Percentiles rank a stretch among this genome's conserved stretches.
Evolutionary conservation across 64 coral and sea anemone species (phyloP).

Genomic region (Pachyseris speciosa): DNA sequence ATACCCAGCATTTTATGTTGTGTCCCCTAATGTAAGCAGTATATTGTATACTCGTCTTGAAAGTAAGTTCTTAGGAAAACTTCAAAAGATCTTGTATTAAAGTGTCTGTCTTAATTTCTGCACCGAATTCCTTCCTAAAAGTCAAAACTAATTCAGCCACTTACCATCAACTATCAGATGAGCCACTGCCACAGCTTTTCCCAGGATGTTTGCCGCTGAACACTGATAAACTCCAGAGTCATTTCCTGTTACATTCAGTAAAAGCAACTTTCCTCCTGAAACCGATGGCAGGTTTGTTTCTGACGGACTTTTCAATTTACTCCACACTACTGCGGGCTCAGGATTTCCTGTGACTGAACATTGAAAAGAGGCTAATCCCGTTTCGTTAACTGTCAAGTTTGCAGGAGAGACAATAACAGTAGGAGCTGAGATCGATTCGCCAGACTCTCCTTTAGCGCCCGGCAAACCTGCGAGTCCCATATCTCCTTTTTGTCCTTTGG

Average conservation of each 20-base stretch:
- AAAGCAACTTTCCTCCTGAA: conserved; percentile 7
- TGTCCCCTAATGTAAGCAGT: too few relatives aligned
- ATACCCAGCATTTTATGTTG: too few relatives aligned
- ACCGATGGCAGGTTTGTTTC: background rate
- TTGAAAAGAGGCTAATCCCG: conserved; percentile 1
- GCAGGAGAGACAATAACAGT: conserved; percentile 35
- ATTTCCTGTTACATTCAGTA: conserved; percentile 22
- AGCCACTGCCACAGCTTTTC: background rate
- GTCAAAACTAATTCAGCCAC: background rate
- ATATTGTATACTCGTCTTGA: too few relatives aligned
- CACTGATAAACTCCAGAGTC: conserved; percentile 38
- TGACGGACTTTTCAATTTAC: conserved; percentile 39
- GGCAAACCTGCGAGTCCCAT: conserved; percentile 14
- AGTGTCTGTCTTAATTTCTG: too few relatives aligned
- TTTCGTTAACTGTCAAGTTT: conserved; percentile 30
- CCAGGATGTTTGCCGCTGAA: conserved; percentile 41
- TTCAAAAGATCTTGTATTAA: too few relatives aligned
- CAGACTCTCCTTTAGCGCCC: conserved; percentile 50
- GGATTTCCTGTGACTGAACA: conserved; percentile 67
- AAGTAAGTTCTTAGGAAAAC: too few relatives aligned
- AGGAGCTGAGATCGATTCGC: conserved; percentile 5
- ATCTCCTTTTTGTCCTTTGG: conserved; percentile 39
- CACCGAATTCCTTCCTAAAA: too few relatives aligned
- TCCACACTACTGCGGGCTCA: conserved; percentile 52
- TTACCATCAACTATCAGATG: conserved; percentile 18